Evolutionary conservation across 2,113 vertebrate genomes (phyloP), one percentile per base, ranked within the genome.

Genomic region (Chaenocephalus aceratus): DNA sequence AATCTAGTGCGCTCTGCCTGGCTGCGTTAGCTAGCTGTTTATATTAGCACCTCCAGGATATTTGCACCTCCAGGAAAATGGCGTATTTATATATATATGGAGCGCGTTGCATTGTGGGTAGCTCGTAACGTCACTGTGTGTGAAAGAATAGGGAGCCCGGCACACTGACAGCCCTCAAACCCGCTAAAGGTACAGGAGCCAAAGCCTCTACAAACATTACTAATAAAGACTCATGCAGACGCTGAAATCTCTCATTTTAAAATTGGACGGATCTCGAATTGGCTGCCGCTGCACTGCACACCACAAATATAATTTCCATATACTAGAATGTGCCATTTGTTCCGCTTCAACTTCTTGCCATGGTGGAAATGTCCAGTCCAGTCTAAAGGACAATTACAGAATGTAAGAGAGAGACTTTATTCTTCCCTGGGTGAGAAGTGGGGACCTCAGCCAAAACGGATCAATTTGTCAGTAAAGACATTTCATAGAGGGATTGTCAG

Each of bases 361-460:
- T 83, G 79, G 85, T 93, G 92, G 92, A 94, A 91, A 90, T 86
- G 93, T 92, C 88, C 84, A 80, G 82, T 87, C 79, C 86, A 75
- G 87, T 85, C 88, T 91, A 88, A 89, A 91, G 92, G 92, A 92
- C 91, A 93, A 92, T 94, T 92, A 93, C 92, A 92, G 83, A 92
- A 94, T 68, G 93, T 92, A n/a, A n/a, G n/a, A n/a, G n/a, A n/a
- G 89, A 91, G 83, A 90, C 86, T 93, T 92, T 90, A 93, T 89
- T 81, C 76, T 84, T 90, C 90, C 89, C 92, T 78, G 86, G 88
- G 91, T 87, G 92, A 92, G 86, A 92, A 83, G 84, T 72, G 51
- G 64, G 79, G 79, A 66, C 41, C 36, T 78, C 30, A 21, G 91
- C 89, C 88, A 89, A 84, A 41, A 63, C 49, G 59, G 61, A 82